Percentiles rank a stretch among this genome's conserved stretches.
Conservation (phyloP, 92 coral and sea anemone species). For the Paramuricea clavata region DNA sequence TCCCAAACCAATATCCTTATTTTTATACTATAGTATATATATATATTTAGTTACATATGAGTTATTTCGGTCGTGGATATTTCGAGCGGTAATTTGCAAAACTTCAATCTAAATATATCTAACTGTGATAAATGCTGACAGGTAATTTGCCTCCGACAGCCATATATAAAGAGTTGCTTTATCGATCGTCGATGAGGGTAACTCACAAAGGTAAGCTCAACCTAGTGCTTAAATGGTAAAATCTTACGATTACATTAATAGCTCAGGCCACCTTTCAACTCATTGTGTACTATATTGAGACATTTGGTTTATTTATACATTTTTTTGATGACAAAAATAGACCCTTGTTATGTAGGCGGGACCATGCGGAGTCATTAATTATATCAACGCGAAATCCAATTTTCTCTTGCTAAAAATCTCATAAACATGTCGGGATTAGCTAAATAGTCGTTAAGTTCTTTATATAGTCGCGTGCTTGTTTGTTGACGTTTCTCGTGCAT, state of each 20-base stretch:
- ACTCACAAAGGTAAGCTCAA: not conserved
- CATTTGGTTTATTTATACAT: slow-evolving; percentile 4
- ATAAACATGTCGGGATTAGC: slow-evolving; percentile 25
- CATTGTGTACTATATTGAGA: not conserved
- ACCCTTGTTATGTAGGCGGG: not conserved
- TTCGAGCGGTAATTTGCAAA: too few relatives aligned
- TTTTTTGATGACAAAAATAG: not conserved
- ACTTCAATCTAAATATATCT: not conserved
- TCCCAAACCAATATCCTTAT: not conserved
- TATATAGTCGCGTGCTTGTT: slow-evolving; percentile 15
- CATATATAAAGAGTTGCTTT: not conserved
- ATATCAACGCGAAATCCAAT: not conserved
- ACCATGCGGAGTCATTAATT: not conserved
- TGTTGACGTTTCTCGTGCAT: not conserved
- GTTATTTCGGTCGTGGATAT: too few relatives aligned
- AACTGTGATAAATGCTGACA: not conserved
- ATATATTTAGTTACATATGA: not conserved
- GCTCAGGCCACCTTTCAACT: not conserved
- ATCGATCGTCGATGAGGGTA: not conserved
- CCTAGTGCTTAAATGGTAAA: slow-evolving; percentile 8
- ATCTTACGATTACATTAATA: not conserved
- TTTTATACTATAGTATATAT: not conserved
- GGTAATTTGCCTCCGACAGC: not conserved
- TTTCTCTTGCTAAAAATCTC: not conserved
- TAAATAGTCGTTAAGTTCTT: not conserved